Evolutionary conservation across 2,888 invertebrate species (phyloP), one percentile per base, ranked within the genome.

Genomic region (Embidobia sp.): DNA sequence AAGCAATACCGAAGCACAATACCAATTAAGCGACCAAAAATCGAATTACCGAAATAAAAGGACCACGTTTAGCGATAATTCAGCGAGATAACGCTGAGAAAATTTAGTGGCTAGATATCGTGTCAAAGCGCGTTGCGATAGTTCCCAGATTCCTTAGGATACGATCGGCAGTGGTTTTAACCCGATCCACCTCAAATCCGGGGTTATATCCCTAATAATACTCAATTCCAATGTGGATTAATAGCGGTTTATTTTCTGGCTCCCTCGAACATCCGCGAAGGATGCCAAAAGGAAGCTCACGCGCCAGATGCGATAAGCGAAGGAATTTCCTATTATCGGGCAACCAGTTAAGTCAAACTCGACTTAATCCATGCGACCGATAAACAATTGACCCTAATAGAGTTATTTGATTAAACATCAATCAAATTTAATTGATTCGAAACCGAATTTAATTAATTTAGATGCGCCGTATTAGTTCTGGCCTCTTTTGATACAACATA

Each of bases 141-240:
- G 40, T 73, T 83, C 80, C 81, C 81, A 85, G 87, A 87, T 88
- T 87, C 85, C 84, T 84, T 84, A 81, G 85, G 87, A 87, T 87
- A 87, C 86, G 79, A 73, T 80, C 80, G 81, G 82, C 83, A 84
- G 86, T 85, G 87, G 86, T 86, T 88, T 88, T 85, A 87, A 87
- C 87, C 86, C 85, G 86, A 85, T 83, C 84, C 80, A 81, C 84
- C 84, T 82, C 85, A 88, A 89, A 89, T 89, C 89, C 88, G 80
- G 79, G 83, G 81, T 79, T 87, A 85, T 85, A 85, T 86, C 86
- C 88, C 85, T 86, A 88, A 88, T 88, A 88, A 88, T 87, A 89
- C 89, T 88, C 89, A 89, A 89, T 89, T 88, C 87, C 88, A 84
- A 86, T 88, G 86, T 87, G 89, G 89, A 89, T 89, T 89, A 89